Evolutionary conservation across 2,888 invertebrate genomes (phyloP), one percentile per base, ranked within the genome.

Genomic region (Lysandra coridon): DNA sequence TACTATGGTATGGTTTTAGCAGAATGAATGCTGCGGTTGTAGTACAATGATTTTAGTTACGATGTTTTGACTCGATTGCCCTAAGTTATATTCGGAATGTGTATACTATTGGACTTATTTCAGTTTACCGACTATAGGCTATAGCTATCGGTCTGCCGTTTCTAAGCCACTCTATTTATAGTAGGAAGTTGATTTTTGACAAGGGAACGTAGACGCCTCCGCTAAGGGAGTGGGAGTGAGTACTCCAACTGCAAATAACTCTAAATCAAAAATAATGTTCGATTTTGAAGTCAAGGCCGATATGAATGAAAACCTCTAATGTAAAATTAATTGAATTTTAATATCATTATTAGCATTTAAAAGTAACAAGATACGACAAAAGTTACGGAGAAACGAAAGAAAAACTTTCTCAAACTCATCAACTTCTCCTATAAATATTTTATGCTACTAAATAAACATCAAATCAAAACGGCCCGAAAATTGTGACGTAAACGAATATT

Each of bases 1-100:
- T 88, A 89, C 89, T 84, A 89, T 89, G 91, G 89, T 89, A 91
- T 92, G 91, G 89, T 89, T 91, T 90, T 85, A 82, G 80, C 82
- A 81, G 82, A 84, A 85, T 83, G 79, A 30, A 30, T 30, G 73
- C 30, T 53, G 23, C 14, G 49, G 33, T n/a, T 53, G n/a, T 49
- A 53, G 37, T 33, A 62, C 40, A 6, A 62, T 69, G n/a, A 62
- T 78, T 64, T 78, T 49, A 64, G n/a, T 64, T n/a, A 64, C 12
- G 44, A 64, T 64, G 44, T 44, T 64, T 64, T 57, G 2, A 14
- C 69, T 69, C 23, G 33, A 69, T 69, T 69, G 4, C 14, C 69
- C 69, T 69, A 5, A 5, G 33, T 17, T 17, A 37, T 12, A 69
- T 37, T 33, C 14, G n/a, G 23, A 62, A 62, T 62, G 62, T 62